Conservation (phyloP, 2,888 invertebrate genomes). For the Caenorhabditis drosophilae region DNA sequence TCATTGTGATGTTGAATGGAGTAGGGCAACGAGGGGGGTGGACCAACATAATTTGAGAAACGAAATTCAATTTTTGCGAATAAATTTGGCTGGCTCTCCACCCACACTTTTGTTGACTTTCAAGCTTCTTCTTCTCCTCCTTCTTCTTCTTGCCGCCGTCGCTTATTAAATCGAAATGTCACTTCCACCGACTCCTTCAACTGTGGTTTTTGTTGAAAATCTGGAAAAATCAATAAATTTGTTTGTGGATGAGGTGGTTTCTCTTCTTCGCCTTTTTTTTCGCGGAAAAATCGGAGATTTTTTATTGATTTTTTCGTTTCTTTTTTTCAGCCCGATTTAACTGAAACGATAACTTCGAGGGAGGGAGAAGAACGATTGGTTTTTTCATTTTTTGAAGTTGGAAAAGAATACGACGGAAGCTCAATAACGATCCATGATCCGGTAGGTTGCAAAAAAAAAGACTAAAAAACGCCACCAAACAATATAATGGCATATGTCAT, state of each 20-base stretch:
- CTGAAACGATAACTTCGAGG: too few relatives aligned
- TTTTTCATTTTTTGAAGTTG: not conserved
- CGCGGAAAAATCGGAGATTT: too few relatives aligned
- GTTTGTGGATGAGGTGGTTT: not conserved
- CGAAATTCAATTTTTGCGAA: too few relatives aligned
- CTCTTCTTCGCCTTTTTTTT: not conserved
- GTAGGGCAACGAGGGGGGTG: too few relatives aligned
- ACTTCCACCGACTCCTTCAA: slow-evolving; percentile 4
- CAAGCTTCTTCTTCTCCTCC: not conserved
- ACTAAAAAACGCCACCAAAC: not conserved
- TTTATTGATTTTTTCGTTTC: too few relatives aligned
- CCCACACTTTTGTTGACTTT: not conserved
- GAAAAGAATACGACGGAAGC: not conserved
- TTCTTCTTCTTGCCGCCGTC: not conserved
- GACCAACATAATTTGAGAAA: too few relatives aligned
- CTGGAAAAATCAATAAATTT: slow-evolving; percentile 1
- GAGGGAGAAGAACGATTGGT: too few relatives aligned
- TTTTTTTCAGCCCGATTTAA: too few relatives aligned
- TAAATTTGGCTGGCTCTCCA: too few relatives aligned
- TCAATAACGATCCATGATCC: not conserved
- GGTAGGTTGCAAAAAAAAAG: not conserved
- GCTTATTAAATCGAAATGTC: not conserved
- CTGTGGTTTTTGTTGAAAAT: not conserved
- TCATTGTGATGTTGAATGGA: not conserved
- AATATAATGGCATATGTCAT: not conserved